Conservation (phyloP, 2,113 vertebrate genomes). For the Odontophorus gujanensis region DNA sequence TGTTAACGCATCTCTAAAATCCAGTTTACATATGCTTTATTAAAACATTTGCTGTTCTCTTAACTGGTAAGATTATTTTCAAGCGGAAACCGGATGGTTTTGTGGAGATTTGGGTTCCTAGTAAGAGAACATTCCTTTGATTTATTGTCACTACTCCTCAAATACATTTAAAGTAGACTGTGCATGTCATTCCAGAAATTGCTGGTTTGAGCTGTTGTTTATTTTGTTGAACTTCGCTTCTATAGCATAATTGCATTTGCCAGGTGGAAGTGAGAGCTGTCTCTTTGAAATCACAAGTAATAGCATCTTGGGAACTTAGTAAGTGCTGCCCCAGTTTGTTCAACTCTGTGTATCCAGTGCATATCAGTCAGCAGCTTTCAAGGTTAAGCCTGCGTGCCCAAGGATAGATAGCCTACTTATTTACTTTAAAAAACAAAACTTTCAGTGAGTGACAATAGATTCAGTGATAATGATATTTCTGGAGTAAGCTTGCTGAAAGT, state of each 20-base stretch:
- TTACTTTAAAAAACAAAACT: background rate
- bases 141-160: background rate
- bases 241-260: constrained; percentile 20
- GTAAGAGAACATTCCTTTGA: background rate
- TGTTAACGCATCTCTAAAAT: background rate
- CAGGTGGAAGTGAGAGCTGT: constrained; percentile 23
- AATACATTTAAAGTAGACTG: background rate
- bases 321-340: background rate
- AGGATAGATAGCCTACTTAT: constrained; percentile 23
- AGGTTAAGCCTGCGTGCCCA: constrained; percentile 14
- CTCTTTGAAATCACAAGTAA: constrained; percentile 34
- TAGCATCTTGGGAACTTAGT: background rate
- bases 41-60: background rate
- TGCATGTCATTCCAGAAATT: background rate
- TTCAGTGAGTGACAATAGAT: background rate
- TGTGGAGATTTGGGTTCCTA: background rate
- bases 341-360: background rate
- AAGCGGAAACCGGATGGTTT: background rate
- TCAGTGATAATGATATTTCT: background rate
- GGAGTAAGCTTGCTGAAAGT: background rate
- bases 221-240: background rate
- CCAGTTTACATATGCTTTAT: background rate
- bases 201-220: constrained; percentile 20
- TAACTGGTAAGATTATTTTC: background rate
- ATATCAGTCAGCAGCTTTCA: constrained; percentile 10